Percentiles rank a stretch among this genome's conserved stretches.
These are phyloP conservation scores for Ptyas mucosa DNA, from an alignment of 2,113 vertebrate species.

Conservation along the genomic window DNA sequence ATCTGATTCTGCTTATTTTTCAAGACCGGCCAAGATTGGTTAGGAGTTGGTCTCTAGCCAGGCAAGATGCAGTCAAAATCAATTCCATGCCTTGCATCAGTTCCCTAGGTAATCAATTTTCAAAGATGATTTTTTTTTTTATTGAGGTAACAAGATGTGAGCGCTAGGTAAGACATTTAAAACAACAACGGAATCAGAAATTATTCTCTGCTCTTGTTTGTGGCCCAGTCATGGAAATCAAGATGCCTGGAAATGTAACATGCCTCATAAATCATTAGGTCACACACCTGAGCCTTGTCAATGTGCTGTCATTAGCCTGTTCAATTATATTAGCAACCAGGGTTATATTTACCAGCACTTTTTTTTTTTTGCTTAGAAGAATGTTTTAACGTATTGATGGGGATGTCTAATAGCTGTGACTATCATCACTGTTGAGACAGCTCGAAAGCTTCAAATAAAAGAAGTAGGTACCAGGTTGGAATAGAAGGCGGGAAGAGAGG, in stretches of 20 bases:
- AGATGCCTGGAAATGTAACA: constrained; percentile 54
- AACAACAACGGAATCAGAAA: constrained; percentile 8
- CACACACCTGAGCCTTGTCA: constrained; percentile 57
- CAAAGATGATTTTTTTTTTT: constrained; percentile 4
- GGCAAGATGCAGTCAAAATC: background rate
- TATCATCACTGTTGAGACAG: constrained; percentile 9
- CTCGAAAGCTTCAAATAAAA: constrained; percentile 33
- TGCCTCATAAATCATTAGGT: constrained; percentile 61
- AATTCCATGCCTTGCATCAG: background rate
- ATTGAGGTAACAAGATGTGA: constrained; percentile 15
- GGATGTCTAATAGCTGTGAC: constrained; percentile 34
- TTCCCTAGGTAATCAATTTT: constrained; percentile 29
- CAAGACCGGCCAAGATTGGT: background rate
- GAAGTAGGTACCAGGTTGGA: background rate
- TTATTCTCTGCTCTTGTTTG: constrained; percentile 22
- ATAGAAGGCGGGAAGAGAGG: background rate
- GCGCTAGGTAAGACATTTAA: background rate
- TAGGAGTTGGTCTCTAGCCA: background rate
- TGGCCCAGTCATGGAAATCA: constrained; percentile 51
- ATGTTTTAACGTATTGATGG: constrained; percentile 50
- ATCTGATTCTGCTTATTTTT: background rate
- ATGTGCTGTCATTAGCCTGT: constrained; percentile 40
- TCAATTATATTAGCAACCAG: constrained; percentile 59
- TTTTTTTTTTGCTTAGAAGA: constrained; percentile 35
- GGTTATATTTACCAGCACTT: constrained; percentile 49